Base-by-base conservation (phyloP, 2,888 invertebrate genomes). In the Caenorhabditis plicata region DNA sequence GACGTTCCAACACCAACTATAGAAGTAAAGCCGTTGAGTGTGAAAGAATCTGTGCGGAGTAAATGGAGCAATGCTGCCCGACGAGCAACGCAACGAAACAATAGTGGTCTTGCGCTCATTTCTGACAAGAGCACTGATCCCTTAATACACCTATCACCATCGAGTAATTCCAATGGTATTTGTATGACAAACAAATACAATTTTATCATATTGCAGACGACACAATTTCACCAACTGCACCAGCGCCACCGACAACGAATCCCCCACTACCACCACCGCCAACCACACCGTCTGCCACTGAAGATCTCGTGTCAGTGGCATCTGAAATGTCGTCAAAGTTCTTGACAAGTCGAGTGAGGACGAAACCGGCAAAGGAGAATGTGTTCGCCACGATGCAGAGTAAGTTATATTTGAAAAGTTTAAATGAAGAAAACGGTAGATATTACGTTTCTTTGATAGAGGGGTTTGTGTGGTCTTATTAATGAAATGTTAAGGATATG, bases 41-140 rank as follows among this genome's bases (percentile, higher is more conserved):
- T 60, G 27, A 52, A 53, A 40, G 58, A 58, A 25, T 54, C 53
- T 1, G 55, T 55, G 17, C 42, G 48, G 3, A 61, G 52, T 33
- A 61, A 61, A 36, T 61, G 61, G 61, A 38, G 40, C 23, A 31
- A 35, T 22, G 61, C 51, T 19, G 54, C 61, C 3, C 48, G 49
- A 15, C 32, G 61, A 26, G 60, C 60, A 27, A 54, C 60, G 9
- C 53, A 53, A 40, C 50, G 53, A 9, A 49, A 42, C 32, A 64
- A 57, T 22, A 65, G 62, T 40, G 72, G 71, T 13, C 46, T 73
- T 1, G 64, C 74, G 7, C 49, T 74, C 38, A 68, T 71, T 15
- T 64, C 66, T 4, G 76, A 76, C 46, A 76, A 74, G 60, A 73
- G 71, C 51, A 68, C 72, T 8, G 76, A 76, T 43, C 73, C 74